A percentile compares a stretch with the other conserved stretches of the same genome.
These are phyloP conservation scores for Latrodectus geometricus DNA, from an alignment of 1,140 invertebrate species.

Conservation along the genomic window DNA sequence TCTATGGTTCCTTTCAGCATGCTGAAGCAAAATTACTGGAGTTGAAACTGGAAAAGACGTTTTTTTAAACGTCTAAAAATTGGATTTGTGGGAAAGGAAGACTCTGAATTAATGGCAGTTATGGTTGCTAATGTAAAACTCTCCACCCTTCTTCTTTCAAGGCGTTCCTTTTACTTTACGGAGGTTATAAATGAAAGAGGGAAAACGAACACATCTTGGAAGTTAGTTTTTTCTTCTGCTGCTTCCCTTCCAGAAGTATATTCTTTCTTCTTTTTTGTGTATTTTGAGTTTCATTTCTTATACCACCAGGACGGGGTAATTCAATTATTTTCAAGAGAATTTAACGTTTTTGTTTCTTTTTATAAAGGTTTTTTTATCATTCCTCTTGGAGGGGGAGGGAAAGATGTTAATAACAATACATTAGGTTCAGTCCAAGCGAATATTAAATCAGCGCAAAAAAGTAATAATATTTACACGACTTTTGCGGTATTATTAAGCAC, in stretches of 20 bases:
- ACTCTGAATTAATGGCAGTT: slow-evolving; percentile 62
- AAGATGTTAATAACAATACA: slow-evolving; percentile 60
- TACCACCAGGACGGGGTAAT: slow-evolving; percentile 50
- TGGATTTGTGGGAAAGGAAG: slow-evolving; percentile 57
- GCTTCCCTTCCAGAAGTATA: background rate
- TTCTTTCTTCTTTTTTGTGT: background rate
- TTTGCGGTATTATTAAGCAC: slow-evolving; percentile 60
- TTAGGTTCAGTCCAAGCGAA: slow-evolving; percentile 59
- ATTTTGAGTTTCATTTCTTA: slow-evolving; percentile 20
- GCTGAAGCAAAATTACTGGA: slow-evolving; percentile 25
- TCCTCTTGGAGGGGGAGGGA: slow-evolving; percentile 8
- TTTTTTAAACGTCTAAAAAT: slow-evolving; percentile 54
- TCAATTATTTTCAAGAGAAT: slow-evolving; percentile 61
- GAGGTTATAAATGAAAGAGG: slow-evolving; percentile 47
- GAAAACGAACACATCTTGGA: slow-evolving; percentile 31
- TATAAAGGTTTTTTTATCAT: slow-evolving; percentile 34
- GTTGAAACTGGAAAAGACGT: slow-evolving; percentile 47
- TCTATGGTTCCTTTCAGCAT: slow-evolving; percentile 21
- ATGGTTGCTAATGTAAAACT: slow-evolving; percentile 60
- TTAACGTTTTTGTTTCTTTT: slow-evolving; percentile 53
- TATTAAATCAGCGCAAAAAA: slow-evolving; percentile 57
- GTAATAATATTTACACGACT: slow-evolving; percentile 62
- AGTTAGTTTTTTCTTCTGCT: background rate
- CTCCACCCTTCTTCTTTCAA: background rate
- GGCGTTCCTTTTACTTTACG: slow-evolving; percentile 23